Percentiles rank a stretch among this genome's conserved stretches.
Evolutionary conservation across 2,888 invertebrate genomes (phyloP).

Genomic region (Drosophila planitibia): DNA sequence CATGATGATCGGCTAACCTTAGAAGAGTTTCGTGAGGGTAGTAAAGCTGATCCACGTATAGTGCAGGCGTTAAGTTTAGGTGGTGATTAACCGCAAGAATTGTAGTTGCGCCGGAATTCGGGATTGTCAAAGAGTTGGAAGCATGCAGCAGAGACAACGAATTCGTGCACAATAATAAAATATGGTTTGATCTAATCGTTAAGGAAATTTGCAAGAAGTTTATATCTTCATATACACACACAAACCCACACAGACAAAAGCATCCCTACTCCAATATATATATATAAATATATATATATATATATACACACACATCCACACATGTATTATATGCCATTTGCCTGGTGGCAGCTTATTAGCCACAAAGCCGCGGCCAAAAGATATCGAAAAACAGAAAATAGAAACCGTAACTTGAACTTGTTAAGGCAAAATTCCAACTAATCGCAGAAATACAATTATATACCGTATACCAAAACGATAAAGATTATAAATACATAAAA

Average conservation of each 20-base stretch:
- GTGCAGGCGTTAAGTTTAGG: constrained; percentile 97
- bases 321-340: constrained; percentile 45
- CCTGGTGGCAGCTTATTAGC: constrained; percentile 52
- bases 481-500: constrained; percentile 15
- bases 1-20: constrained; percentile 96
- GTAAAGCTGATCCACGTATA: constrained; percentile 99
- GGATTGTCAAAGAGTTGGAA: constrained; percentile 89
- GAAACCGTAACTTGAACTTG: constrained; percentile 25
- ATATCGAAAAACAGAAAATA: constrained; percentile 25
- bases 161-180: constrained; percentile 52
- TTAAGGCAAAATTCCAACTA: constrained; percentile 55
- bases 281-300: constrained; percentile 12
- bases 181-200: constrained; percentile 37
- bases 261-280: constrained; percentile 6
- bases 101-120: constrained; percentile 87
- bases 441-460: constrained; percentile 38
- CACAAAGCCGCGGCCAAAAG: constrained; percentile 54
- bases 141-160: constrained; percentile 57
- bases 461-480: constrained; percentile 22
- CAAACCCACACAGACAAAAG: constrained; percentile 9
- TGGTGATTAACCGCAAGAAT: constrained; percentile 93
- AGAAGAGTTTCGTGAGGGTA: constrained; percentile 99
- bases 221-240: constrained; percentile 15
- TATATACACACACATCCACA: constrained; percentile 20
- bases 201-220: constrained; percentile 36